Evolutionary conservation across 2,888 invertebrate species (phyloP).

Genomic region (Drosophila prolongata): DNA sequence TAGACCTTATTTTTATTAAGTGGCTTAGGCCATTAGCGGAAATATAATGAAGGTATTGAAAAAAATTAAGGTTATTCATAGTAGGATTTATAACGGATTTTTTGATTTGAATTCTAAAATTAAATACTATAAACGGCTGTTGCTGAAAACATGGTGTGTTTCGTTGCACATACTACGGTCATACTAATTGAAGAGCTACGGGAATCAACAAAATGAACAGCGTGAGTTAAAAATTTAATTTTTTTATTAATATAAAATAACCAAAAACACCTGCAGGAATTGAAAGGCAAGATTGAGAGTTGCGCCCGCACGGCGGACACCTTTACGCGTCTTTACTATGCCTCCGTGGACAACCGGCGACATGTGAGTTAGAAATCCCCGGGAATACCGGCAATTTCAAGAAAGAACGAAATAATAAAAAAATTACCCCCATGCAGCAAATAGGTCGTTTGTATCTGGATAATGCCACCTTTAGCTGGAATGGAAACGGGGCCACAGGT

Average conservation of each 20-base stretch:
- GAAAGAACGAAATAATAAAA: neutral
- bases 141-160: neutral
- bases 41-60: no score
- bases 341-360: constrained; percentile 93
- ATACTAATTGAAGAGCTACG: neutral
- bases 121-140: neutral
- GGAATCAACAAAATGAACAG: constrained; percentile 12
- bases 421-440: constrained; percentile 84
- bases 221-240: constrained; percentile 1
- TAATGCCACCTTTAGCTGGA: constrained; percentile 94
- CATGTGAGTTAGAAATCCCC: constrained; percentile 86
- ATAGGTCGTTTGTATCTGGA: constrained; percentile 93
- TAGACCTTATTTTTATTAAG: no score
- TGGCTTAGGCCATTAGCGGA: no score
- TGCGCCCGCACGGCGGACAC: constrained; percentile 94
- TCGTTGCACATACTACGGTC: neutral
- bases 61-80: no score
- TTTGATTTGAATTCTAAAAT: no score
- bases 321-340: constrained; percentile 95
- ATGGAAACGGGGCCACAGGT: constrained; percentile 94
- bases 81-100: neutral
- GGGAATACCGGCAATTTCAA: constrained; percentile 1
- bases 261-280: constrained; percentile 83
- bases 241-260: neutral
- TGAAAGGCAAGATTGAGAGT: constrained; percentile 89